phyloP scores from a whole-genome alignment of 2,797 vertebrate species.

The Enteromius afrohamiltoni region DNA sequence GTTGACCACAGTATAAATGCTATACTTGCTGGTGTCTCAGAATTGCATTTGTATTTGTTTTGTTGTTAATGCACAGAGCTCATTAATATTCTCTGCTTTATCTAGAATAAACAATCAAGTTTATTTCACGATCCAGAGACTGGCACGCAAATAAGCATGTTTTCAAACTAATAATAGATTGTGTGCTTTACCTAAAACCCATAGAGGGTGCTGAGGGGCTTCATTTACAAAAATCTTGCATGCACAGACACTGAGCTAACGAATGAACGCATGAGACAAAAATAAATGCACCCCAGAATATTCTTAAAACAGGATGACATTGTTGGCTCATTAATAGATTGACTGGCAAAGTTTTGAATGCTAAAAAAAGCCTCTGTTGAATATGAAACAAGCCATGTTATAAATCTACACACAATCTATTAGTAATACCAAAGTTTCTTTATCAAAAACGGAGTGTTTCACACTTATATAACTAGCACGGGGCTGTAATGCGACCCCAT shows the following conservation, averaged over 20 bases:
- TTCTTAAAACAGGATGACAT: slow-evolving; percentile 73
- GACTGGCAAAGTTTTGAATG: neutral
- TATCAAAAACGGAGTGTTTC: neutral
- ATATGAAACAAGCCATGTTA: neutral
- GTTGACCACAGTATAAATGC: neutral
- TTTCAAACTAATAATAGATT: slow-evolving; percentile 54
- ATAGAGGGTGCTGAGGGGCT: slow-evolving; percentile 51
- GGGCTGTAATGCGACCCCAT: neutral
- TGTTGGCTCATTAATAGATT: slow-evolving; percentile 47
- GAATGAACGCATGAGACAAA: slow-evolving; percentile 81
- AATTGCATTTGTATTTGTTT: neutral
- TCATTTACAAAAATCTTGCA: slow-evolving; percentile 64
- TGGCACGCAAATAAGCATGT: slow-evolving; percentile 25
- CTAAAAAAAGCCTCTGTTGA: neutral
- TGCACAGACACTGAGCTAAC: slow-evolving; percentile 79
- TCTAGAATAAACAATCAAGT: neutral
- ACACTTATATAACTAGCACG: neutral
- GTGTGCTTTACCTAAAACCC: slow-evolving; percentile 53
- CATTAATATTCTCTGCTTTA: neutral
- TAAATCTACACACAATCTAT: neutral
- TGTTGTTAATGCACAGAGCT: neutral
- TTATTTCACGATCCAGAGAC: neutral
- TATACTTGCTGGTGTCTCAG: neutral
- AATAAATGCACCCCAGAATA: slow-evolving; percentile 82
- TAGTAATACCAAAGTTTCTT: neutral